Evolutionary conservation across 2,113 vertebrate genomes (phyloP).

Genomic region (Alouatta palliata): DNA sequence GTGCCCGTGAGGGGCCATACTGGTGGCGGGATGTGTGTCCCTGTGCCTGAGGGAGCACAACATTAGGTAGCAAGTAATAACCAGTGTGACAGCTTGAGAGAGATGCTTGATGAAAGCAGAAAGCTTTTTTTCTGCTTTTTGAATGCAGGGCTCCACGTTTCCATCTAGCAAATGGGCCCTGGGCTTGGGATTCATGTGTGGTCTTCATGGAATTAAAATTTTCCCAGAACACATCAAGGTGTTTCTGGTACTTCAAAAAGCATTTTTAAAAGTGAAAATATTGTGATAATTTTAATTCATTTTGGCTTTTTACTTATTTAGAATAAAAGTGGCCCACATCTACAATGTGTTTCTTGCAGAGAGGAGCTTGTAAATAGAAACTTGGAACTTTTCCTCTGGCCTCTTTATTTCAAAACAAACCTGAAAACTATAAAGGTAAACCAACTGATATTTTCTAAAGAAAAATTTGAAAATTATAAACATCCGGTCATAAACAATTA

Average conservation of each 20-base stretch:
- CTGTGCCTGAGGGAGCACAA: accelerated
- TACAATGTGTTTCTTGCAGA: constrained; percentile 6
- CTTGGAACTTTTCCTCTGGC: neutral
- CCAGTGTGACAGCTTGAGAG: accelerated
- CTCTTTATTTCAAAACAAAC: constrained; percentile 11
- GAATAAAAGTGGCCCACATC: neutral
- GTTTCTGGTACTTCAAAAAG: neutral
- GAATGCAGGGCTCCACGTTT: neutral
- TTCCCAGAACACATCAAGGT: neutral
- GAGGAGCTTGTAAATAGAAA: constrained; percentile 10
- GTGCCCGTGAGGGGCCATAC: neutral
- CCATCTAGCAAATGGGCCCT: neutral
- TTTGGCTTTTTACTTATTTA: constrained; percentile 46
- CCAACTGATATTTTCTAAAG: neutral
- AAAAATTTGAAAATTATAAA: constrained; percentile 38
- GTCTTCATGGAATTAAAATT: neutral
- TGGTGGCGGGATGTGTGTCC: no score
- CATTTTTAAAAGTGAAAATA: constrained; percentile 14
- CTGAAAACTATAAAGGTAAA: constrained; percentile 39
- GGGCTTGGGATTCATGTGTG: no score
- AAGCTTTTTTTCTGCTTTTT: neutral
- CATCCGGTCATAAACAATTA: neutral
- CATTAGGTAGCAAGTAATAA: neutral
- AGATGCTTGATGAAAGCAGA: no score
- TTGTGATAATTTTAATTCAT: neutral